Percentiles rank a stretch among this genome's conserved stretches.
phyloP scores from a whole-genome alignment of 2,113 vertebrate genomes.

The Ameiurus melas region DNA sequence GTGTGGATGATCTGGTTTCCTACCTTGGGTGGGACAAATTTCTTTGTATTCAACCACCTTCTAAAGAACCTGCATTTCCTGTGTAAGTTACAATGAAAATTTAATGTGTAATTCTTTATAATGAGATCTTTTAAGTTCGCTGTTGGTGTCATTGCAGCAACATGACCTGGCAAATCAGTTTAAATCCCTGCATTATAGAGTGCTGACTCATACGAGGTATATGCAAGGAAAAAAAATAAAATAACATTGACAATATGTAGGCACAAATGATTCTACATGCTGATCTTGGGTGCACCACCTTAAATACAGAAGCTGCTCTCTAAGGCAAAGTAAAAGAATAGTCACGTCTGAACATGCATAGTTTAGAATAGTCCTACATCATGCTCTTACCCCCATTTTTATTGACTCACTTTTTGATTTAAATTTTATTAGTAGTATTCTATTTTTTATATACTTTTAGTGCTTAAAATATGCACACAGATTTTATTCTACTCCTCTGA shows the following conservation, averaged over 20 bases:
- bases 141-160: background rate
- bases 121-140: background rate
- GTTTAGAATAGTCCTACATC: background rate
- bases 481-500: background rate
- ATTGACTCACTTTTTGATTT: background rate
- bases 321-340: background rate
- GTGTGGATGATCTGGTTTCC: background rate
- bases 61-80: slow-evolving; percentile 2
- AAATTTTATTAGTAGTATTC: too few relatives aligned
- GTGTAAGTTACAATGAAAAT: background rate
- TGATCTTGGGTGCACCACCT: background rate
- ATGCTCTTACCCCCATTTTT: too few relatives aligned
- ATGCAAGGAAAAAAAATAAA: background rate
- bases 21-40: background rate
- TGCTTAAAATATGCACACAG: background rate
- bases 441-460: background rate
- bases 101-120: background rate
- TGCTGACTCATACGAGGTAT: background rate
- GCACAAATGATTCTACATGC: background rate
- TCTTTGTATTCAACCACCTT: background rate
- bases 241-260: background rate
- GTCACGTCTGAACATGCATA: background rate
- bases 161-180: background rate
- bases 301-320: background rate
- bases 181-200: background rate